These are phyloP conservation scores for Torymus texanus DNA, from an alignment of 2,888 invertebrate genomes.

Conservation along the genomic window DNA sequence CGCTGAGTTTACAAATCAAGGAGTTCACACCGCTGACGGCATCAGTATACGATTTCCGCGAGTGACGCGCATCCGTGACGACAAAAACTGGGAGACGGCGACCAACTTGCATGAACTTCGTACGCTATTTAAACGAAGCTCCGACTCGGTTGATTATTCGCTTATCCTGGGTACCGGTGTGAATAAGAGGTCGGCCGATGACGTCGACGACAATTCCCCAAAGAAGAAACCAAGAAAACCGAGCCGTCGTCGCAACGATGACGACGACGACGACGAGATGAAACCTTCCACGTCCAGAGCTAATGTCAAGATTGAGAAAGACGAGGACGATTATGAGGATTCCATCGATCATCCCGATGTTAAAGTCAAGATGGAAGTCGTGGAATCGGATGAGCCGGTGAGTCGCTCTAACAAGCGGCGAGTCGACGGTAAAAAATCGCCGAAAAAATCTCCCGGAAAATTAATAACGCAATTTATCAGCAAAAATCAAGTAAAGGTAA, in stretches of 20 bases:
- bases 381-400: conserved; percentile 28
- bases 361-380: conserved; percentile 42
- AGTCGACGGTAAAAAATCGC: conserved; percentile 40
- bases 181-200: neutral
- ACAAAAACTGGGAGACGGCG: conserved; percentile 90
- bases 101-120: conserved; percentile 87
- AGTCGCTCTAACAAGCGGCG: conserved; percentile 7
- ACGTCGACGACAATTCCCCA: neutral
- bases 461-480: conserved; percentile 13
- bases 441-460: conserved; percentile 34
- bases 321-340: conserved; percentile 19
- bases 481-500: neutral
- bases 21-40: conserved; percentile 92
- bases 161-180: conserved; percentile 58
- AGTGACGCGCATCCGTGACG: conserved; percentile 87
- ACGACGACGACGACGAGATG: neutral
- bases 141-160: conserved; percentile 68
- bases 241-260: neutral
- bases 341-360: conserved; percentile 29
- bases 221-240: conserved; percentile 32
- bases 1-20: conserved; percentile 87
- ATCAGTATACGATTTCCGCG: conserved; percentile 96
- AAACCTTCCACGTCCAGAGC: conserved; percentile 27
- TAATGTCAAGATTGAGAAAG: conserved; percentile 37
- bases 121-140: conserved; percentile 79